phyloP scores from a whole-genome alignment of 2,113 vertebrate genomes.

The Rynchops niger region DNA sequence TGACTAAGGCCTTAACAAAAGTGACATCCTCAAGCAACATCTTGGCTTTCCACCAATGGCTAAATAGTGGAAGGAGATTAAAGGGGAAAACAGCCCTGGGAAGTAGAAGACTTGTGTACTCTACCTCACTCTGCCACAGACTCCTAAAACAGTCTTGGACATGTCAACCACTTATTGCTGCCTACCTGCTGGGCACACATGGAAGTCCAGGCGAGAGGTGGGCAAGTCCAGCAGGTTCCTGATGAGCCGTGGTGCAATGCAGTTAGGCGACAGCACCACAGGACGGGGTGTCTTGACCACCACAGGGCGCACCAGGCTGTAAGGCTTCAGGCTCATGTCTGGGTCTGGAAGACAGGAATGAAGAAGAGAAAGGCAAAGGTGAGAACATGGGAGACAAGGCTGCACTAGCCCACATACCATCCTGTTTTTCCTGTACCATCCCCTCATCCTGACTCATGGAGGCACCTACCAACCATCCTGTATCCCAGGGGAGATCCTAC shows the following conservation, averaged over 20 bases:
- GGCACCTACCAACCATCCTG: not conserved
- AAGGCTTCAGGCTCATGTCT: slow-evolving; percentile 82
- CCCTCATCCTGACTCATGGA: not conserved
- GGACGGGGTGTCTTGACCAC: slow-evolving; percentile 78
- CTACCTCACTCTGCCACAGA: not conserved
- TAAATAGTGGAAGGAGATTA: not conserved
- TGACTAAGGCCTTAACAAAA: not conserved
- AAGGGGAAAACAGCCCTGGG: not conserved
- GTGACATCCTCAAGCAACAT: not conserved
- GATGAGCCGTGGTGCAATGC: slow-evolving; percentile 85
- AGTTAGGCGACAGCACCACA: slow-evolving; percentile 85
- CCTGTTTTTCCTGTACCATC: not conserved
- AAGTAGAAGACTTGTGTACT: not conserved
- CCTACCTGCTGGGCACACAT: slow-evolving; percentile 85
- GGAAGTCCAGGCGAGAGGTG: slow-evolving; percentile 86
- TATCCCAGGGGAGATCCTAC: not conserved
- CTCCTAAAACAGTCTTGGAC: not conserved
- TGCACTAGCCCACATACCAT: not conserved
- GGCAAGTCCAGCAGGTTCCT: slow-evolving; percentile 88
- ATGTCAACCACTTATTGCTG: not conserved
- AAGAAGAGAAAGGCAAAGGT: not conserved
- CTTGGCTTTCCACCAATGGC: not conserved
- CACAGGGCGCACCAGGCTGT: slow-evolving; percentile 85
- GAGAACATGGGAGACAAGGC: not conserved
- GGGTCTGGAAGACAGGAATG: slow-evolving; percentile 59